Evolutionary conservation across 2,797 vertebrate genomes (phyloP).

Genomic region (Sparus aurata): DNA sequence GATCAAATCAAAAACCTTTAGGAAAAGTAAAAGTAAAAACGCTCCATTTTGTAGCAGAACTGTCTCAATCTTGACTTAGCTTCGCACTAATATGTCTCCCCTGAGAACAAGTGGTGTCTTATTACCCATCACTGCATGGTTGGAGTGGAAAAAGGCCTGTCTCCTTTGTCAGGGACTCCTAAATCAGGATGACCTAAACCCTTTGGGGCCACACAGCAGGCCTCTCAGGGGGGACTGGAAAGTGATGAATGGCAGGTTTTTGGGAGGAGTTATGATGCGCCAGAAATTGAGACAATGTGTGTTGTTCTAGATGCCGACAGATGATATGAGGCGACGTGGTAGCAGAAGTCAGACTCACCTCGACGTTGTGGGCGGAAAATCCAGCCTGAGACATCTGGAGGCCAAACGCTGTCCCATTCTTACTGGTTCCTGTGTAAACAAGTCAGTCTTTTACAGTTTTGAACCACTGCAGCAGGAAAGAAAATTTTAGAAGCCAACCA

Average conservation of each 20-base stretch:
- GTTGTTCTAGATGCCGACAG: constrained; percentile 58
- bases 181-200: constrained; percentile 75
- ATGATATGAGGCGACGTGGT: constrained; percentile 42
- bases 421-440: constrained; percentile 93
- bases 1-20: constrained; percentile 48
- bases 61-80: constrained; percentile 46
- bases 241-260: constrained; percentile 64
- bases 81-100: constrained; percentile 64
- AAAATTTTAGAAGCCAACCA: constrained; percentile 22
- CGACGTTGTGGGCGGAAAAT: constrained; percentile 96
- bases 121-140: constrained; percentile 65
- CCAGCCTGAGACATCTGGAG: constrained; percentile 99
- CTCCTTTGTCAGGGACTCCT: constrained; percentile 67
- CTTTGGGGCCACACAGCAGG: constrained; percentile 61
- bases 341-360: constrained; percentile 86
- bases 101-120: constrained; percentile 64
- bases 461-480: constrained; percentile 22
- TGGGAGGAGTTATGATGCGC: constrained; percentile 43
- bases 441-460: constrained; percentile 50
- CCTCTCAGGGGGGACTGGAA: constrained; percentile 40
- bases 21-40: constrained; percentile 35
- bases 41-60: constrained; percentile 49
- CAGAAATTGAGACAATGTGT: constrained; percentile 68
- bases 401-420: constrained; percentile 97
- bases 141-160: constrained; percentile 71